Conservation (phyloP, 2,797 vertebrate species). For the Luscinia megarhynchos region DNA sequence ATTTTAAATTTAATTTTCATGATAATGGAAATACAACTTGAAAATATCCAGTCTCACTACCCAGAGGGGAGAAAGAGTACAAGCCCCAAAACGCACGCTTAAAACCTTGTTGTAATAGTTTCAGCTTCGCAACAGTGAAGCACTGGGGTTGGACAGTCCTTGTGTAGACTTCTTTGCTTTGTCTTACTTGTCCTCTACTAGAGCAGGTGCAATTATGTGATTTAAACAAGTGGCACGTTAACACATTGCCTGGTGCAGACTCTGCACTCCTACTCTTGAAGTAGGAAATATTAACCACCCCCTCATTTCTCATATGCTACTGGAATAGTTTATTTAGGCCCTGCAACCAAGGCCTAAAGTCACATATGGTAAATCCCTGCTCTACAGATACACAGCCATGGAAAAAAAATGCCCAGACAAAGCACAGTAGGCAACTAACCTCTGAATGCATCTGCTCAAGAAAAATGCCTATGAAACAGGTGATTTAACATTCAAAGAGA, state of each 20-base stretch:
- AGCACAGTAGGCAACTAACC: background rate
- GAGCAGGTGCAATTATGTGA: fast-evolving
- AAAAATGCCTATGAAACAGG: background rate
- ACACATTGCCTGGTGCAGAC: background rate
- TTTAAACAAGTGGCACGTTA: background rate
- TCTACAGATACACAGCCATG: background rate
- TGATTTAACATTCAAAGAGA: constrained; percentile 19
- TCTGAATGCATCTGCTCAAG: background rate
- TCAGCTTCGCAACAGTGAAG: background rate
- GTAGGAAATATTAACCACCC: background rate
- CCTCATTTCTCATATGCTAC: background rate
- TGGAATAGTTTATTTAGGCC: background rate
- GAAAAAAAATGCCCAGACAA: background rate
- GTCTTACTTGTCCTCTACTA: background rate
- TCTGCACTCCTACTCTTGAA: background rate
- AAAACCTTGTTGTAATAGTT: background rate
- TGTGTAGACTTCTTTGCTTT: background rate
- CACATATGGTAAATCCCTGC: background rate
- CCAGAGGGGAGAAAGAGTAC: background rate
- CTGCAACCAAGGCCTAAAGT: background rate
- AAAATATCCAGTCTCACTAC: background rate
- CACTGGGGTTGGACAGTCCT: background rate
- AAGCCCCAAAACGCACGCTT: background rate
- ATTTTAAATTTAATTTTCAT: background rate
- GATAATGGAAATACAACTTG: background rate